Conservation (phyloP, 2,797 vertebrate species). For the Mareca penelope region DNA sequence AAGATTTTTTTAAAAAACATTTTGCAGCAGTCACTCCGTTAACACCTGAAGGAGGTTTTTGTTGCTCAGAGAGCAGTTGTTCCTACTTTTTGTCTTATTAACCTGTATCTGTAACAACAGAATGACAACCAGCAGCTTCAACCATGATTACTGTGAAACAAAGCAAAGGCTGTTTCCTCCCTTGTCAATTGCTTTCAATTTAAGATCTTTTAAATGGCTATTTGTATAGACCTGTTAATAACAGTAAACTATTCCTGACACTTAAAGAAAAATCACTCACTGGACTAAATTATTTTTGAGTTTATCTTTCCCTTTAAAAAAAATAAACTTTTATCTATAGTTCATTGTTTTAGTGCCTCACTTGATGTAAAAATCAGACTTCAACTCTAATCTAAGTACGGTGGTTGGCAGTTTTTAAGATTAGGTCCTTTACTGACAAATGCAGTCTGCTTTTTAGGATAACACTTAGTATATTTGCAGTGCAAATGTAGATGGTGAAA, state of each 20-base stretch:
- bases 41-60: not conserved
- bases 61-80: not conserved
- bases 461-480: not conserved
- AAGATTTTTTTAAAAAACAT: not conserved
- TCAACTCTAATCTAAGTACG: not conserved
- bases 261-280: not conserved
- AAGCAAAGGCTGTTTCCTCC: not conserved
- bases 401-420: not conserved
- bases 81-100: constrained; percentile 18
- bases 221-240: not conserved
- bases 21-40: not conserved
- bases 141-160: not conserved
- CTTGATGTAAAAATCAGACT: not conserved
- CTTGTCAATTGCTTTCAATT: not conserved
- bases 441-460: not conserved
- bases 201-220: not conserved
- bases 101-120: not conserved
- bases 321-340: constrained; percentile 26
- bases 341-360: not conserved
- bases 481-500: not conserved
- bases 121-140: not conserved
- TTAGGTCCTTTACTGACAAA: not conserved
- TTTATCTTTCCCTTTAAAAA: not conserved
- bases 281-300: constrained; percentile 49
- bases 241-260: not conserved